These are phyloP conservation scores for Zoanthus sansibaricus DNA, from an alignment of 92 coral and sea anemone genomes.

Conservation along the genomic window DNA sequence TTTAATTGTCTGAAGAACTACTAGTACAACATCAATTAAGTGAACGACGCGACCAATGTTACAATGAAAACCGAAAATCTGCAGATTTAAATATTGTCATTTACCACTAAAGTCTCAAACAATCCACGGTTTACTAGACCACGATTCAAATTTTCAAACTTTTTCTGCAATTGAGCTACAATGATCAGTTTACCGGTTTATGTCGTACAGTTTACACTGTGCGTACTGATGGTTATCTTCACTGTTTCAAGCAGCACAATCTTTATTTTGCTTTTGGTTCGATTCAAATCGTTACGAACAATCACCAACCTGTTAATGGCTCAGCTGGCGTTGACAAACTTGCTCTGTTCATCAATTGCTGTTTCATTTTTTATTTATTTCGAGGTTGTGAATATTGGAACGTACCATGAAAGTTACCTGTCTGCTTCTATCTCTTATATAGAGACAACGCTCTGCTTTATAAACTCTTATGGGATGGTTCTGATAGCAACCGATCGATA, in stretches of 20 bases:
- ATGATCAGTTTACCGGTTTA: background rate
- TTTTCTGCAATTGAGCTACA: background rate
- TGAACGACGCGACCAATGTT: background rate
- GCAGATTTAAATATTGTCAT: background rate
- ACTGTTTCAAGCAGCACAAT: background rate
- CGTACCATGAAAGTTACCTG: background rate
- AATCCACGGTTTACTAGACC: background rate
- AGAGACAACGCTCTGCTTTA: background rate
- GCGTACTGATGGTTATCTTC: background rate
- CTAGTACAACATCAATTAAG: background rate
- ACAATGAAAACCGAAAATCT: background rate
- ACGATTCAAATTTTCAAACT: background rate
- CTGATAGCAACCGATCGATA: slow-evolving; percentile 5
- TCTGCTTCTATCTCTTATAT: background rate
- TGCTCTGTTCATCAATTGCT: slow-evolving; percentile 10
- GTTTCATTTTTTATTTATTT: slow-evolving; percentile 1
- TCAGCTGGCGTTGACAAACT: background rate
- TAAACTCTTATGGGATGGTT: slow-evolving; percentile 7
- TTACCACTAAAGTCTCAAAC: background rate
- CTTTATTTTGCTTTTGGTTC: slow-evolving; percentile 7
- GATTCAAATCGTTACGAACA: slow-evolving; percentile 19
- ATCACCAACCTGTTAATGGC: slow-evolving; percentile 23
- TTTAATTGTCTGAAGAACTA: background rate
- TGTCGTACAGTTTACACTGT: background rate
- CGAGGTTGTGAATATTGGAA: background rate